Conservation (phyloP, 2,113 vertebrate species). For the Tachysurus vachellii region DNA sequence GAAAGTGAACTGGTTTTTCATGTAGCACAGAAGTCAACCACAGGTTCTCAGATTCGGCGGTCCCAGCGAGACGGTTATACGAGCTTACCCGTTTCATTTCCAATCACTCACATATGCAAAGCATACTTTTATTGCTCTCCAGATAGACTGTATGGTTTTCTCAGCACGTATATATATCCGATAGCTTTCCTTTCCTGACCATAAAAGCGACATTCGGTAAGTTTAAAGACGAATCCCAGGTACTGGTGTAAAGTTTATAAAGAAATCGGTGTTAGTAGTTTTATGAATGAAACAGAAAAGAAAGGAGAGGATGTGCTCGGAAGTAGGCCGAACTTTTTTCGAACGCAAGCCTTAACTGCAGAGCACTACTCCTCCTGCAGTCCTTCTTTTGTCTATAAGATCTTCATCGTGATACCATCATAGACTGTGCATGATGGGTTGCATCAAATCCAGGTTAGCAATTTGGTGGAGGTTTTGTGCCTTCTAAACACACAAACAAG, state of each 20-base stretch:
- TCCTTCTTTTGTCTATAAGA: neutral
- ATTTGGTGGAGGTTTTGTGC: slow-evolving; percentile 18
- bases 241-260: neutral
- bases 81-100: slow-evolving; percentile 39
- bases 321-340: neutral
- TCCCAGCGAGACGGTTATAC: slow-evolving; percentile 45
- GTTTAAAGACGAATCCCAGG: neutral
- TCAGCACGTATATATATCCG: slow-evolving; percentile 15
- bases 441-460: slow-evolving; percentile 2
- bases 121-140: slow-evolving; percentile 33
- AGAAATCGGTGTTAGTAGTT: neutral
- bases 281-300: neutral
- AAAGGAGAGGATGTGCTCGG: neutral
- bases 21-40: slow-evolving; percentile 23
- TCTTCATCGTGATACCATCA: neutral
- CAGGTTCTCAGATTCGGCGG: slow-evolving; percentile 34
- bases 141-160: slow-evolving; percentile 36
- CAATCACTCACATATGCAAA: slow-evolving; percentile 34
- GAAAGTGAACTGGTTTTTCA: slow-evolving; percentile 31
- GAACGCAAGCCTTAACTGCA: neutral
- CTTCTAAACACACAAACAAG: slow-evolving; percentile 41
- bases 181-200: slow-evolving; percentile 11
- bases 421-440: slow-evolving; percentile 17
- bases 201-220: slow-evolving; percentile 15
- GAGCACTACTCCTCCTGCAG: neutral